Base-by-base conservation (phyloP, 64 coral and sea anemone genomes). In the Porites australiensis region DNA sequence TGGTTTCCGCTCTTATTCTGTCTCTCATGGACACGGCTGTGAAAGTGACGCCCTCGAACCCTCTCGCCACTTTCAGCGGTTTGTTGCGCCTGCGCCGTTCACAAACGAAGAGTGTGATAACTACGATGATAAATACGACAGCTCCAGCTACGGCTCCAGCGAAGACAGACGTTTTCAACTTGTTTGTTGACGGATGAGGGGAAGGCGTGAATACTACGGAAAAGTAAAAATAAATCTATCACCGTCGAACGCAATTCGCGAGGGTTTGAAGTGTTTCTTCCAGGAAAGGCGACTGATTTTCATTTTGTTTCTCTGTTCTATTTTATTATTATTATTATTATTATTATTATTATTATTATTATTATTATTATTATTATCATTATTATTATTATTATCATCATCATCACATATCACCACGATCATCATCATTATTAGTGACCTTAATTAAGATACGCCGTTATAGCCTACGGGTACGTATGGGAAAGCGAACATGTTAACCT, bases 11-110 rank as follows among this genome's bases (percentile, higher is more conserved):
- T 65, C 95, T 88, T 3, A 97, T 70, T 37, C 95, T 94, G 76
- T 97, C 95, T 46, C 95, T 90, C 95, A 97, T 97, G 61, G 92
- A 89, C 13, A 97, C 88, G 51, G 95, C 77, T 12, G 92, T 94
- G 46, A 97, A 97, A 4, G 92, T 94, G 7, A 97, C 84, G 0
- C 95, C 88, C 8, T 65, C 53, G 67, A 91, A 91, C 0, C 67
- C 92, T 20, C 54, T 75, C 37, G 53, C 62, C 2, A 58, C 68
- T 50, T 82, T 77, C 2, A 63, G 80, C 11, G 78, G 58, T 47
- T 82, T 81, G 9, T 43, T 68, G 60, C 48, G 3, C 23, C 45
- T 50, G 70, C 58, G 16, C 65, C 37, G 0, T 18, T 19, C 3
- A 20, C 47, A 14, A n/a, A 82, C 53, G 61, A 54, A 13, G 54